Base-by-base conservation (phyloP, 2,113 vertebrate genomes). In the Pomatorhinus ruficollis region DNA sequence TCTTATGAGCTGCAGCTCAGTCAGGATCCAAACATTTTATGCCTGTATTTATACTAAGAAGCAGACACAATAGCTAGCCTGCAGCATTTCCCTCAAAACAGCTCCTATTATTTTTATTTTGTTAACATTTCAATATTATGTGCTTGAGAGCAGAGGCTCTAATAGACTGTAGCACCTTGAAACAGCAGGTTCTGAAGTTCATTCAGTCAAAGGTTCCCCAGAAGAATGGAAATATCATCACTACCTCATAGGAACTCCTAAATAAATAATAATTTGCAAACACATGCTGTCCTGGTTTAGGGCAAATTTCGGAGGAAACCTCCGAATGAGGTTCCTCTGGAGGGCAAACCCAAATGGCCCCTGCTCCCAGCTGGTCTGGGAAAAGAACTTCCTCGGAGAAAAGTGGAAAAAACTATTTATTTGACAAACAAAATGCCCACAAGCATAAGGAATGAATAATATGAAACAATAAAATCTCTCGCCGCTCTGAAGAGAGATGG, bases 211-310 rank as follows among this genome's bases (percentile, higher is more conserved):
- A 95, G 57, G 56, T 39, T 87, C 54, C 52, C 20, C 68, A 72
- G 68, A 96, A 88, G 47, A 95, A 89, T 5, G 40, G 35, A 39
- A 84, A n/a, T 44, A 90, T 91, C 60, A 50, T 91, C 57, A 50
- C 83, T 83, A 96, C 96, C 40, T 59, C 50, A 65, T 8, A 74
- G 70, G 81, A 97, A 78, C 2, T 4, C 23, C 81, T 95, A 94
- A 97, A 95, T 90, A 97, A 97, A 93, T 92, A 92, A 94, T 92
- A 85, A 89, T 69, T 96, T 31, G 49, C 71, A 60, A 20, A 74
- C 10, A 45, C 10, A 45, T 33, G 22, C 22, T 45, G 45, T 45
- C 20, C 45, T 21, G 45, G 45, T 45, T 45, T 45, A 21, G 45
- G 45, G 45, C 45, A 21, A 45, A 45, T 45, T 45, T 45, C 5